Conservation (phyloP, 2,797 vertebrate genomes). For the Spinus olivaceus region DNA sequence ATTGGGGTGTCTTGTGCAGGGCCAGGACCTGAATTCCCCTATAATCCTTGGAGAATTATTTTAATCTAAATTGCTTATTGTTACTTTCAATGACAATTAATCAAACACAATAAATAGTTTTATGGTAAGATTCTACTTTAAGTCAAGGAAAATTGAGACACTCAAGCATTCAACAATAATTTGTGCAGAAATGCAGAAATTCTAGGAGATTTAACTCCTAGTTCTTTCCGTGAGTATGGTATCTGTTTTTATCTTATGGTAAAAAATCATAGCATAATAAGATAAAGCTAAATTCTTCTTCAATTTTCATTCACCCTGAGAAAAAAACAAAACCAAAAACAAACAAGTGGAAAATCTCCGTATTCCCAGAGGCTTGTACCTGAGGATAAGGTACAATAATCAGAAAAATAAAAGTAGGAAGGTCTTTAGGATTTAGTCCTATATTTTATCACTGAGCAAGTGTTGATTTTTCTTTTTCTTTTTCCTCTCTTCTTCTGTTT, state of each 20-base stretch:
- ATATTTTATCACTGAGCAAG: not conserved
- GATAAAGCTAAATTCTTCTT: not conserved
- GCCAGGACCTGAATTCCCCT: not conserved
- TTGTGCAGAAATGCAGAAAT: not conserved
- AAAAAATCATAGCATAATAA: not conserved
- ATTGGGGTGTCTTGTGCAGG: not conserved
- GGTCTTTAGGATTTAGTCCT: not conserved
- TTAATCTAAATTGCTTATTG: not conserved
- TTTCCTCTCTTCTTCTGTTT: not conserved
- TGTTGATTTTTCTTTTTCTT: not conserved
- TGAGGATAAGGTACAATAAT: not conserved
- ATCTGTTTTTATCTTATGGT: not conserved
- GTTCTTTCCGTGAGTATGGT: not conserved
- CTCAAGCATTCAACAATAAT: not conserved
- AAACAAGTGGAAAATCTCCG: not conserved
- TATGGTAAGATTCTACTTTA: not conserved
- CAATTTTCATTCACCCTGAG: not conserved
- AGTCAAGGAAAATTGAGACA: not conserved
- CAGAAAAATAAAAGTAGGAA: not conserved
- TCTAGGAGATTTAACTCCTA: not conserved
- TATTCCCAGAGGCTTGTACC: not conserved
- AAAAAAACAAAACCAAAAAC: not conserved
- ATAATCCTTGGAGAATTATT: not conserved
- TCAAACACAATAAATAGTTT: not conserved
- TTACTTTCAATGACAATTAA: not conserved